Evolutionary conservation across 2,797 vertebrate species (phyloP).

Genomic region (Sebastes minor): DNA sequence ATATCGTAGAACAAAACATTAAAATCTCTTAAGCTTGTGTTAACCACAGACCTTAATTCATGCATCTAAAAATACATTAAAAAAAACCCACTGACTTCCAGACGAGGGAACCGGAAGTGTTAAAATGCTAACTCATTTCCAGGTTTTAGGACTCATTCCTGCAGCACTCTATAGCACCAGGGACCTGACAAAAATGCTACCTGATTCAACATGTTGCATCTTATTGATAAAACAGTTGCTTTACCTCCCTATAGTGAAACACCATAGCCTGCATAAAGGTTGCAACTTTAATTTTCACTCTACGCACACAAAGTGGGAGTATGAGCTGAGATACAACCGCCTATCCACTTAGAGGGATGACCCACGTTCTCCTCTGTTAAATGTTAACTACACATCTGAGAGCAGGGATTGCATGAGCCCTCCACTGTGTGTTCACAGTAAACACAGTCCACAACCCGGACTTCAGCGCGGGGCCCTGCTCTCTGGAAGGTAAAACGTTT

Average conservation of each 20-base stretch:
- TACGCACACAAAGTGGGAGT: neutral
- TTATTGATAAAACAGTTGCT: neutral
- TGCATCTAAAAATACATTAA: no score
- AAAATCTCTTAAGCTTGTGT: no score
- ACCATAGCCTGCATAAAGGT: neutral
- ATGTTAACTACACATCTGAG: slow-evolving; percentile 51
- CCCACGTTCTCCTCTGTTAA: slow-evolving; percentile 49
- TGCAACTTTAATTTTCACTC: neutral
- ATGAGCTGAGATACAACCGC: neutral
- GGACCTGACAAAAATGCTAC: neutral
- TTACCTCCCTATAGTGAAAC: neutral
- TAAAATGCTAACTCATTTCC: no score
- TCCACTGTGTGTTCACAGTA: slow-evolving; percentile 46
- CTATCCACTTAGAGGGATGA: neutral
- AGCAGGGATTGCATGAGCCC: neutral
- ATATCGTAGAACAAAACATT: no score
- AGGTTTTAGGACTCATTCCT: no score
- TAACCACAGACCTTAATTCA: no score
- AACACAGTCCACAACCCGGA: slow-evolving; percentile 40
- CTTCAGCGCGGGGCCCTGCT: neutral
- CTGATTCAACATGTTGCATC: neutral
- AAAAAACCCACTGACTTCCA: no score
- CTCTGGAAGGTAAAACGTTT: neutral
- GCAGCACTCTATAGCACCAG: no score
- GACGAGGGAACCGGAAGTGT: no score